These are phyloP conservation scores for Leptatherina wallacei DNA, from an alignment of 2,797 vertebrate genomes.

Conservation along the genomic window DNA sequence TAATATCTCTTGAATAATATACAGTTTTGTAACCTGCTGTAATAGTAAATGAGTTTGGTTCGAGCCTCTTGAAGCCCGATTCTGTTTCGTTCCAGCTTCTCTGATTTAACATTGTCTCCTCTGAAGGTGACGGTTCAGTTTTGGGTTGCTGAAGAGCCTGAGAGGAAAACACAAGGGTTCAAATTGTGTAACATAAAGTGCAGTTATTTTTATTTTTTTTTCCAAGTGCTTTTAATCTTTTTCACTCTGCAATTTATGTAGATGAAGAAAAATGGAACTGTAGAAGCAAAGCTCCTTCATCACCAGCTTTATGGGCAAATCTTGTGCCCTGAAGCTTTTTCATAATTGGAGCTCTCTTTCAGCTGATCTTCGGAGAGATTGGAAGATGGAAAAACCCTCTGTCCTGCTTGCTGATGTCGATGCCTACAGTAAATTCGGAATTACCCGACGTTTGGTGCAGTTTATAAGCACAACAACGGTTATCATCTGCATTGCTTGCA, in stretches of 20 bases:
- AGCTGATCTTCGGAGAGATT: conserved; percentile 62
- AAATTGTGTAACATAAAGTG: background rate
- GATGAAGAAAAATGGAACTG: conserved; percentile 16
- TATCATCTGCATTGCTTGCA: background rate
- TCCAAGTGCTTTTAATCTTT: background rate
- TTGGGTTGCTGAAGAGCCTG: conserved; percentile 12
- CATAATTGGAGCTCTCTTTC: conserved; percentile 66
- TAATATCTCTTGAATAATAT: conserved; percentile 12
- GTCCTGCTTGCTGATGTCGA: conserved; percentile 37
- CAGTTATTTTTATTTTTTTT: background rate
- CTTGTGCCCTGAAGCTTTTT: conserved; percentile 60
- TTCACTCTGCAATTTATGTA: conserved; percentile 9
- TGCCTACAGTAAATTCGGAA: conserved; percentile 35
- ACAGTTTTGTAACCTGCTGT: background rate
- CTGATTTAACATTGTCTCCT: background rate
- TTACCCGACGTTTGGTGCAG: conserved; percentile 16
- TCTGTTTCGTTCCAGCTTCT: conserved; percentile 2
- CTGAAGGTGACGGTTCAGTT: background rate
- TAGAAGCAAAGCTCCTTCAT: conserved; percentile 37
- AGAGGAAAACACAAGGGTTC: background rate
- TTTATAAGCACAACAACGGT: conserved; percentile 13
- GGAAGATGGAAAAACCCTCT: conserved; percentile 54
- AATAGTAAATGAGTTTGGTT: background rate
- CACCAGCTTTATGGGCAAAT: conserved; percentile 37
- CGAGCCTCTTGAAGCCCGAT: background rate